Evolutionary conservation across 2,797 vertebrate genomes (phyloP).

Genomic region (Mormyrops attenuatus): DNA sequence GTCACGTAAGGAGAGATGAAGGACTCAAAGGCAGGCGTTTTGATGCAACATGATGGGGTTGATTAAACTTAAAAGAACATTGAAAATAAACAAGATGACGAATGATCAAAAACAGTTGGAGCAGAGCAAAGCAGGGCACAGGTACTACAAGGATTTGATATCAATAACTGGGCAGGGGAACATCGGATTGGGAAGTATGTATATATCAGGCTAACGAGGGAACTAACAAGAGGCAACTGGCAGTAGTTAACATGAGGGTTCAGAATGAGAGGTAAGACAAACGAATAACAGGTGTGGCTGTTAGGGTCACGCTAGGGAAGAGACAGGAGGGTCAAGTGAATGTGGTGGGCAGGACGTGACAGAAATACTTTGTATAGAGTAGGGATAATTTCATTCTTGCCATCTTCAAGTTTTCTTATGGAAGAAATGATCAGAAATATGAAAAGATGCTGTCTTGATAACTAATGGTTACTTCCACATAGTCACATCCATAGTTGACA

Average conservation of each 20-base stretch:
- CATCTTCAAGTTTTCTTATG: not conserved
- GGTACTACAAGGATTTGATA: not conserved
- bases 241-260: not conserved
- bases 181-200: not conserved
- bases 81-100: not conserved
- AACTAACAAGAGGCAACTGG: not conserved
- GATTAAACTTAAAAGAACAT: not conserved
- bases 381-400: not conserved
- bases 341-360: not conserved
- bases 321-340: not conserved
- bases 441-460: not conserved
- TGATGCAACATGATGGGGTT: not conserved
- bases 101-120: not conserved
- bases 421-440: not conserved
- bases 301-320: not conserved
- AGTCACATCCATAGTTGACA: not conserved
- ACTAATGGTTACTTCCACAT: not conserved
- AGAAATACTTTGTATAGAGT: not conserved
- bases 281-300: not conserved
- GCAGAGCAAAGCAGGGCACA: not conserved
- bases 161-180: not conserved
- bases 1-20: not conserved
- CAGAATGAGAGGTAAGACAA: not conserved
- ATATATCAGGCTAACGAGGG: not conserved
- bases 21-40: not conserved